A percentile compares a stretch with the other conserved stretches of the same genome.
Evolutionary conservation across 2,113 vertebrate genomes (phyloP).

Genomic region (Crotalus helleri): DNA sequence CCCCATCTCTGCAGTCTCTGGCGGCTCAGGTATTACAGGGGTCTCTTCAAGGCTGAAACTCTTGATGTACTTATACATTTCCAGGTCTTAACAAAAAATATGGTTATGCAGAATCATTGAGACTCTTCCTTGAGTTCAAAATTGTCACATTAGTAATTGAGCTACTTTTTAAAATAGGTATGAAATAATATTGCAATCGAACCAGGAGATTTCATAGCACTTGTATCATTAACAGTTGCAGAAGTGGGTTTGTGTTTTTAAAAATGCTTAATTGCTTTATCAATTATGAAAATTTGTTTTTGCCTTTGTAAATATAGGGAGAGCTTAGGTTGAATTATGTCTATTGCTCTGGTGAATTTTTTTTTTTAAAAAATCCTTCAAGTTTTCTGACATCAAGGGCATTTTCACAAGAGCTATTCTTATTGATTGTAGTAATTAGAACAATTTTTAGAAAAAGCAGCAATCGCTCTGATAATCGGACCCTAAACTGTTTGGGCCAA

Average conservation of each 20-base stretch:
- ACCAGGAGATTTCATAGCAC: background rate
- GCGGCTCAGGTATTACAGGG: slow-evolving; percentile 77
- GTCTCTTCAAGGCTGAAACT: background rate
- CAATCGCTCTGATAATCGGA: background rate
- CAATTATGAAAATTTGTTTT: background rate
- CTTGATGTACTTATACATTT: background rate
- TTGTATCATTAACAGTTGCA: background rate
- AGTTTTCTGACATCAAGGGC: background rate
- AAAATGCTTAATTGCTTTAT: background rate
- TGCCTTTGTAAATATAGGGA: background rate
- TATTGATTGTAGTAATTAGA: background rate
- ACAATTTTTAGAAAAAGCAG: background rate
- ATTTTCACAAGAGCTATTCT: background rate
- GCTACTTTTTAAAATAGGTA: background rate
- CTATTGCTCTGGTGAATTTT: background rate
- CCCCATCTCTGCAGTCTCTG: slow-evolving; percentile 84
- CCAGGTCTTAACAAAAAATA: background rate
- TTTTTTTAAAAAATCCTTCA: background rate
- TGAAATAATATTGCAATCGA: background rate
- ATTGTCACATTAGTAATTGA: background rate
- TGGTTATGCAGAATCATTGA: background rate
- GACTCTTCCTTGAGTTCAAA: background rate
- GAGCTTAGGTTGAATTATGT: background rate
- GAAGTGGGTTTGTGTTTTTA: background rate
- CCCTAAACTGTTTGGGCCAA: background rate